Percentiles rank a stretch among this genome's conserved stretches.
phyloP scores from a whole-genome alignment of 1,140 invertebrate species.

The Bombus waltoni region DNA sequence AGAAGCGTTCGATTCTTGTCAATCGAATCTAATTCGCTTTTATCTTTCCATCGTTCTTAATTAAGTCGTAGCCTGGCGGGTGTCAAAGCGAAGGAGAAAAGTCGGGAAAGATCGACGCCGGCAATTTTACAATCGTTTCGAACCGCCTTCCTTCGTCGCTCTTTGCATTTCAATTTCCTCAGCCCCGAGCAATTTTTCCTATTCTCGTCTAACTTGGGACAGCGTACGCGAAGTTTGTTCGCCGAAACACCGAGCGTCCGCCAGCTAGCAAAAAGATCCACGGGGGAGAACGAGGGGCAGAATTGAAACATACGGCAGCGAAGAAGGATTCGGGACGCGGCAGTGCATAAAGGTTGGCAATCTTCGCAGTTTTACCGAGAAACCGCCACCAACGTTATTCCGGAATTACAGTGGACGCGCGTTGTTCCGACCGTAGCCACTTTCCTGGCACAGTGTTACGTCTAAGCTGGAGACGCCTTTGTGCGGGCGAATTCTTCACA shows the following conservation, averaged over 20 bases:
- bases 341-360: neutral
- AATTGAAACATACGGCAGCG: neutral
- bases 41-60: neutral
- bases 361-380: neutral
- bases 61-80: no score
- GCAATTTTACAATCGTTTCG: neutral
- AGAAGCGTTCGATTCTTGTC: neutral
- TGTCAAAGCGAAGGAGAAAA: neutral
- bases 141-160: neutral
- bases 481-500: slow-evolving; percentile 18
- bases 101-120: neutral
- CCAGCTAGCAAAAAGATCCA: neutral
- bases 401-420: slow-evolving; percentile 32
- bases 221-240: neutral
- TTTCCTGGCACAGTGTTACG: slow-evolving; percentile 21
- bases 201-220: neutral
- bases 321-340: neutral
- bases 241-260: neutral
- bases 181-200: neutral
- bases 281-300: neutral
- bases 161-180: neutral
- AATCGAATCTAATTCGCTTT: slow-evolving; percentile 1
- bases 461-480: slow-evolving; percentile 29
- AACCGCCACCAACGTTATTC: slow-evolving; percentile 13
- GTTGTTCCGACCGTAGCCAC: slow-evolving; percentile 25